Evolutionary conservation across 2,113 vertebrate species (phyloP), one percentile per base, ranked within the genome.

Genomic region (Paraplagusia blochii): DNA sequence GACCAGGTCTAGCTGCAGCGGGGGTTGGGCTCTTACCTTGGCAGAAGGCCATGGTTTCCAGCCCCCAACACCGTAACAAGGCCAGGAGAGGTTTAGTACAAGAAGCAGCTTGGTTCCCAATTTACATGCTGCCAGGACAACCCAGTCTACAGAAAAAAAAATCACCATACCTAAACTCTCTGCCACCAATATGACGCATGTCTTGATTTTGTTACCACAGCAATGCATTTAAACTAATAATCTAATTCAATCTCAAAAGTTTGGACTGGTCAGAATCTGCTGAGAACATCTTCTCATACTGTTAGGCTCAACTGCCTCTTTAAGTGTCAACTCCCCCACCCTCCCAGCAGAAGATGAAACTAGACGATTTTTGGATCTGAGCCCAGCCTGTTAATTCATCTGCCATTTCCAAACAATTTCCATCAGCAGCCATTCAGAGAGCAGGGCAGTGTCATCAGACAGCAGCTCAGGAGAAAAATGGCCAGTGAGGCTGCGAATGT

Each of bases 321-420:
- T 58, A 43, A 72, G 69, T 81, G 55, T 50, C 50, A 56, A 22
- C 34, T 33, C 19, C 43, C 55, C 58, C 12, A 33, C 45, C 63
- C 61, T 53, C 49, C 64, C 56, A 69, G 79, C 74, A 17, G 55
- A 61, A 60, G 65, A 84, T 64, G 79, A 61, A 79, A 76, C 82
- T 73, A 76, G 66, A 84, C 62, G 58, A 64, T 69, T 72, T 29
- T 83, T 87, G 85, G 85, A 84, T 79, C 63, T 63, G 47, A 71
- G 85, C 83, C 83, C 83, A 82, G 80, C 77, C 75, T 79, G 77
- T 82, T 81, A 85, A 83, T 83, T 74, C 76, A 81, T 77, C 85
- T 84, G 79, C 81, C 77, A 82, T 84, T 84, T 84, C 79, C 76
- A 81, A 81, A 84, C 83, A 85, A 83, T 85, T 84, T 85, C 83